Evolutionary conservation across 2,888 invertebrate genomes (phyloP).

Genomic region (Meliscaeva auricollis): DNA sequence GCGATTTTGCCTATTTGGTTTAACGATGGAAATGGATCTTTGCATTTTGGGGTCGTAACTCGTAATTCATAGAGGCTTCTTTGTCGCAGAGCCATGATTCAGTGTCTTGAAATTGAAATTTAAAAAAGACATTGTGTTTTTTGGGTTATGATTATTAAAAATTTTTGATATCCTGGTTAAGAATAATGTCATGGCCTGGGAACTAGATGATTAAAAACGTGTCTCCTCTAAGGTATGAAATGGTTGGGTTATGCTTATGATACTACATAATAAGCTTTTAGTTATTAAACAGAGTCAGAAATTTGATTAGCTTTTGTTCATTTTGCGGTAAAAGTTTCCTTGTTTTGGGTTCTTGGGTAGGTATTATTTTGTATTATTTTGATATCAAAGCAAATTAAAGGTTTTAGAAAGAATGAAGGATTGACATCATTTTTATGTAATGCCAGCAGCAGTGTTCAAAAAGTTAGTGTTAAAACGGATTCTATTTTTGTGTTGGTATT

Average conservation of each 20-base stretch:
- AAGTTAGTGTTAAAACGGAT: too few species aligned
- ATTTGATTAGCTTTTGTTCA: too few species aligned
- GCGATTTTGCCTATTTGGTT: conserved; percentile 49
- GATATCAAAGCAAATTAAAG: too few species aligned
- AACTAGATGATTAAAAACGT: background rate
- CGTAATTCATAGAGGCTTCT: conserved; percentile 21
- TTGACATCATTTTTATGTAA: too few species aligned
- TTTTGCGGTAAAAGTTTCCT: too few species aligned
- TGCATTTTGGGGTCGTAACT: conserved; percentile 40
- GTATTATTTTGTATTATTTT: too few species aligned
- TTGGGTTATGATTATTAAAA: conserved; percentile 18
- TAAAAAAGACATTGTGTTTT: background rate
- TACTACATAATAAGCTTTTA: too few species aligned
- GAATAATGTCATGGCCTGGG: background rate
- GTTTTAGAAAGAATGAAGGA: too few species aligned
- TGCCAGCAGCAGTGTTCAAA: too few species aligned
- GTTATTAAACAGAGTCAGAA: too few species aligned
- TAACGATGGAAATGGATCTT: conserved; percentile 50
- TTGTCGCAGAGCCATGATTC: background rate
- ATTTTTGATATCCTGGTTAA: background rate
- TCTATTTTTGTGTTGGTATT: too few species aligned
- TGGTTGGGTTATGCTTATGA: background rate
- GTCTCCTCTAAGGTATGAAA: background rate
- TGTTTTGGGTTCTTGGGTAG: too few species aligned
- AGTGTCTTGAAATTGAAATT: conserved; percentile 16